Evolutionary conservation across 2,113 vertebrate genomes (phyloP).

Genomic region (Condylura cristata): DNA sequence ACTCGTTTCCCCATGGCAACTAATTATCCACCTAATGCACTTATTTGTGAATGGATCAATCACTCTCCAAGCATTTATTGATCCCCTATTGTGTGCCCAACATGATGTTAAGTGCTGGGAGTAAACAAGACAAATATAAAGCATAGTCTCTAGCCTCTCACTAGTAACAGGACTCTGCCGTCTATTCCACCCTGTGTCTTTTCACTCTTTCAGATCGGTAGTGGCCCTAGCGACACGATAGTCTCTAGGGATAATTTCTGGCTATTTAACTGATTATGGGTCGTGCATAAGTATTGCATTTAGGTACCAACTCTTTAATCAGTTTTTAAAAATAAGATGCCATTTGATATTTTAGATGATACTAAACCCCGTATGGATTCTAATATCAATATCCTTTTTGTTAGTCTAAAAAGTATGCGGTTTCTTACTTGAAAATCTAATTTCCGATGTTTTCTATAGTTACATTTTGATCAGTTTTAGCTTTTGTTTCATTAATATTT

Average conservation of each 20-base stretch:
- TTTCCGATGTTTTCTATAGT: not conserved
- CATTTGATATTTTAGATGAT: not conserved
- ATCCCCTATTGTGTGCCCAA: not conserved
- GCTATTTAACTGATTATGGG: not conserved
- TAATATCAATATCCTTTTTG: not conserved
- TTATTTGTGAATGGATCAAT: not conserved
- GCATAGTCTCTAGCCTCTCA: too few relatives aligned
- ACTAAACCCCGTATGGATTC: not conserved
- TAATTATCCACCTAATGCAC: not conserved
- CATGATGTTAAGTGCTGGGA: not conserved
- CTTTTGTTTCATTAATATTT: slow-evolving; percentile 11
- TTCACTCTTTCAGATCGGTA: not conserved
- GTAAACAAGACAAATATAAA: not conserved
- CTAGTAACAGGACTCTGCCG: fast-evolving
- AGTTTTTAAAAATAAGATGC: not conserved
- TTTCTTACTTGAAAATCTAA: not conserved
- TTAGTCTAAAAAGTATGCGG: not conserved
- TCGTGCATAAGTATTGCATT: not conserved
- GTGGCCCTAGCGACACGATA: not conserved
- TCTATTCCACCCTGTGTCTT: not conserved
- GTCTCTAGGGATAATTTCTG: not conserved
- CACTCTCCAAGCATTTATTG: not conserved
- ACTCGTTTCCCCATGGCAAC: not conserved
- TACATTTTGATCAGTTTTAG: not conserved
- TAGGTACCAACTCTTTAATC: not conserved